Conservation (phyloP, 2,797 vertebrate species). For the Pipistrellus nathusii region DNA sequence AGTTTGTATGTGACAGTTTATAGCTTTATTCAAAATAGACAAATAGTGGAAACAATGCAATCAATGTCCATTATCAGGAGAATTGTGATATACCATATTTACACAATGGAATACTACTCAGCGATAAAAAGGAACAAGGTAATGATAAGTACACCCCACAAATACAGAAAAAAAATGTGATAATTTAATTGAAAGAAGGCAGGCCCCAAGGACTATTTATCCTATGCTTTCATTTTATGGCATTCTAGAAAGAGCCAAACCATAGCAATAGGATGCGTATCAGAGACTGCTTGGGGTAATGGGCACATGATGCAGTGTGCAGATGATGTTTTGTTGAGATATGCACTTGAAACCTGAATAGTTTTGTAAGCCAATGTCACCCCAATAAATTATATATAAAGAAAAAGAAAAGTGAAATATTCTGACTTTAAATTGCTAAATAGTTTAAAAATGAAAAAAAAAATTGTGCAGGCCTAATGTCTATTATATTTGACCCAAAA, state of each 20-base stretch:
- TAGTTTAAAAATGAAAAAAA: slow-evolving; percentile 11
- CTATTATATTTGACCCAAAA: background rate
- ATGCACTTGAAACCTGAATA: too few relatives aligned
- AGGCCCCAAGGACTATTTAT: background rate
- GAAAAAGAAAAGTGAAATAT: background rate
- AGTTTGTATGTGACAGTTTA: background rate
- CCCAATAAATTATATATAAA: too few relatives aligned
- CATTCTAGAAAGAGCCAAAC: background rate
- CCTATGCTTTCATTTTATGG: background rate
- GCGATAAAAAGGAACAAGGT: background rate
- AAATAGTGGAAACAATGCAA: background rate
- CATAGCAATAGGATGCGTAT: background rate
- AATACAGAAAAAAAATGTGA: background rate
- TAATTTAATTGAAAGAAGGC: background rate
- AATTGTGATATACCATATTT: background rate
- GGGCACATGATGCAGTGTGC: too few relatives aligned
- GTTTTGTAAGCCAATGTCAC: too few relatives aligned
- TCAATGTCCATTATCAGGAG: background rate
- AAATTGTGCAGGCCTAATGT: background rate
- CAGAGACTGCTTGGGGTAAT: background rate
- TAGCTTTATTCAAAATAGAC: slow-evolving; percentile 8
- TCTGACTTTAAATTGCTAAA: background rate
- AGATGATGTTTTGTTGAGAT: too few relatives aligned
- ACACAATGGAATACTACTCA: background rate
- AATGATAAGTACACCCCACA: background rate